Evolutionary conservation across 2,888 invertebrate species (phyloP).

Genomic region (Dromius quadrimaculatus): DNA sequence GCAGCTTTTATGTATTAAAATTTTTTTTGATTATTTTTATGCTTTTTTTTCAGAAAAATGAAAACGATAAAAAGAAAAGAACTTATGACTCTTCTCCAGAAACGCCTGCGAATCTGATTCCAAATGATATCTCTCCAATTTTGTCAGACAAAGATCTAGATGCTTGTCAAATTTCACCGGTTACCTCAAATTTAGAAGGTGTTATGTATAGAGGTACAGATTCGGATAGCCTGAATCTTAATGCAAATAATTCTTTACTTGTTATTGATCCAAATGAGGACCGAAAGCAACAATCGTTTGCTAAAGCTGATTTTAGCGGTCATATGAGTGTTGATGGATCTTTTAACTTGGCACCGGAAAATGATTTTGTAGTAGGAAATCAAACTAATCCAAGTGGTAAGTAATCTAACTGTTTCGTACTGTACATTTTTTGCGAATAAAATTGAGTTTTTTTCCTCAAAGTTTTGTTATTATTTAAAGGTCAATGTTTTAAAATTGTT

Average conservation of each 20-base stretch:
- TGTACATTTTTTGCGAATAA: too few species aligned
- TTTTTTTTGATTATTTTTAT: conserved; percentile 13
- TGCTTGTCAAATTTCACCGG: conserved; percentile 29
- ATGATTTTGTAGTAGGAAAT: conserved; percentile 55
- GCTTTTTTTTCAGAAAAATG: conserved; percentile 2
- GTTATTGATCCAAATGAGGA: too few species aligned
- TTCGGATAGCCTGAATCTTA: too few species aligned
- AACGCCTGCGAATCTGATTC: not conserved
- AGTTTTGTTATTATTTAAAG: too few species aligned
- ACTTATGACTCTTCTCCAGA: conserved; percentile 27
- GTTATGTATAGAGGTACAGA: too few species aligned
- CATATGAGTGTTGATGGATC: conserved; percentile 71
- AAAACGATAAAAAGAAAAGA: conserved; percentile 17
- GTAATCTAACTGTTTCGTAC: too few species aligned
- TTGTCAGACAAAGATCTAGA: conserved; percentile 29
- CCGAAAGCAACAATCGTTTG: too few species aligned
- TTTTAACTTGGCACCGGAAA: conserved; percentile 65
- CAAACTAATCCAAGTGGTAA: conserved; percentile 56
- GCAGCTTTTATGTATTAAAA: too few species aligned
- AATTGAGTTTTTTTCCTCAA: too few species aligned
- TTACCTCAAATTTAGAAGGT: conserved; percentile 15
- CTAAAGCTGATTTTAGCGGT: conserved; percentile 70
- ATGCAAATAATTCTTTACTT: too few species aligned
- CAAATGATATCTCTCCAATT: conserved; percentile 31
- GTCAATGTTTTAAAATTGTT: too few species aligned